These are phyloP conservation scores for Nomada fabriciana DNA, from an alignment of 2,888 invertebrate genomes.

Conservation along the genomic window DNA sequence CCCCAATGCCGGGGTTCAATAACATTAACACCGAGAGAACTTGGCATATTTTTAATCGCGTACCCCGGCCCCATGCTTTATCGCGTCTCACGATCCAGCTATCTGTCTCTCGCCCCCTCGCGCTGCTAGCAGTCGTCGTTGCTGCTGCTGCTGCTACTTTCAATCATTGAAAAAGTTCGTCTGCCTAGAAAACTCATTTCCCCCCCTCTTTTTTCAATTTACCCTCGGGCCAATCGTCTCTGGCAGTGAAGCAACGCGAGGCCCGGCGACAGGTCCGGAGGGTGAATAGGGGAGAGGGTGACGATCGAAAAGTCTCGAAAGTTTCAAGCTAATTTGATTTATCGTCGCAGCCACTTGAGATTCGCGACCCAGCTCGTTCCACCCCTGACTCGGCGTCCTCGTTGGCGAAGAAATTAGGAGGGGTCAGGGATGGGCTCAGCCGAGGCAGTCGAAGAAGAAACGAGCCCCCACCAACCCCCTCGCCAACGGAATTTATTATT, in stretches of 20 bases:
- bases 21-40: constrained; percentile 20
- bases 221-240: constrained; percentile 55
- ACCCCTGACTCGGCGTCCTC: constrained; percentile 38
- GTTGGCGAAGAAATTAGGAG: constrained; percentile 53
- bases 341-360: constrained; percentile 77
- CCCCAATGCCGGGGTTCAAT: neutral
- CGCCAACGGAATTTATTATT: constrained; percentile 71
- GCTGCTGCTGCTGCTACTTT: constrained; percentile 44
- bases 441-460: constrained; percentile 9
- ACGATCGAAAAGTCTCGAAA: constrained; percentile 75
- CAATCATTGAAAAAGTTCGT: constrained; percentile 64
- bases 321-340: constrained; percentile 82
- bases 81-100: neutral
- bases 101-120: too few relatives aligned
- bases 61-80: neutral
- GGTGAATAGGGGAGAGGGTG: constrained; percentile 32
- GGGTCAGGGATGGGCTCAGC: constrained; percentile 47
- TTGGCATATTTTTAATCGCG: constrained; percentile 36
- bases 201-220: constrained; percentile 53
- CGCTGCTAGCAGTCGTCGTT: neutral
- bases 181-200: constrained; percentile 61
- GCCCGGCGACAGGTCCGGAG: neutral
- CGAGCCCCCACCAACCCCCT: constrained; percentile 23
- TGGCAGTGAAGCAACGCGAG: constrained; percentile 30
- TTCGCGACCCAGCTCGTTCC: constrained; percentile 70